Conservation (phyloP, 2,888 invertebrate genomes). For the Mellilla xanthometata region DNA sequence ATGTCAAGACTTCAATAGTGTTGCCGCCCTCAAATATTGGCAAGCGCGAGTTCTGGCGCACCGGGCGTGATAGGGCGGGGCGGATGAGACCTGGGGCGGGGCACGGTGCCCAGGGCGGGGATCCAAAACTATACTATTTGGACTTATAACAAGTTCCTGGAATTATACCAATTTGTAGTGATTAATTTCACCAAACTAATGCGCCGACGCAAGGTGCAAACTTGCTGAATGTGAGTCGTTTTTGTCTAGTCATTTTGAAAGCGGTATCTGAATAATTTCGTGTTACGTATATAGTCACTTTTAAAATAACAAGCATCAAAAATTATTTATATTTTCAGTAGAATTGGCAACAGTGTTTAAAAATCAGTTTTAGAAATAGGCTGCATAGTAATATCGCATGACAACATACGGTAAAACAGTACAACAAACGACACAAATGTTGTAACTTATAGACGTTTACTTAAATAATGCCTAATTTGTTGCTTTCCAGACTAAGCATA, state of each 20-base stretch:
- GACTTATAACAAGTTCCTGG: conserved; percentile 49
- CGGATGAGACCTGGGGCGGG: conserved; percentile 55
- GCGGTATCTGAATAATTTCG: background rate
- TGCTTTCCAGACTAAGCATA: no score
- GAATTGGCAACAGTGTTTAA: no score
- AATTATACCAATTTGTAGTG: conserved; percentile 61
- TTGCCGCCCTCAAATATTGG: conserved; percentile 32
- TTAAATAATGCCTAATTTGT: no score
- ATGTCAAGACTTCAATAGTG: conserved; percentile 41
- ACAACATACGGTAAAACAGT: no score
- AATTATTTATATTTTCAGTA: no score
- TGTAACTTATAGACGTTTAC: no score
- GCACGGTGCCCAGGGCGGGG: conserved; percentile 9
- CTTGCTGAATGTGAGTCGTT: conserved; percentile 11
- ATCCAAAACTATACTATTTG: conserved; percentile 42
- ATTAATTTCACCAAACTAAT: conserved; percentile 53
- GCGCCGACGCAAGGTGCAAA: conserved; percentile 47
- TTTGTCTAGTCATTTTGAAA: conserved; percentile 35
- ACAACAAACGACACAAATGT: no score
- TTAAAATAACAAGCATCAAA: no score
- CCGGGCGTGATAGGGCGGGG: conserved; percentile 71
- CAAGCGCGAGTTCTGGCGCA: conserved; percentile 30
- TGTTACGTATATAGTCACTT: no score
- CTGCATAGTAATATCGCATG: no score
- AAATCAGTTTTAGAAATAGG: no score